phyloP scores from a whole-genome alignment of 2,797 vertebrate species.

The Moxostoma hubbsi region DNA sequence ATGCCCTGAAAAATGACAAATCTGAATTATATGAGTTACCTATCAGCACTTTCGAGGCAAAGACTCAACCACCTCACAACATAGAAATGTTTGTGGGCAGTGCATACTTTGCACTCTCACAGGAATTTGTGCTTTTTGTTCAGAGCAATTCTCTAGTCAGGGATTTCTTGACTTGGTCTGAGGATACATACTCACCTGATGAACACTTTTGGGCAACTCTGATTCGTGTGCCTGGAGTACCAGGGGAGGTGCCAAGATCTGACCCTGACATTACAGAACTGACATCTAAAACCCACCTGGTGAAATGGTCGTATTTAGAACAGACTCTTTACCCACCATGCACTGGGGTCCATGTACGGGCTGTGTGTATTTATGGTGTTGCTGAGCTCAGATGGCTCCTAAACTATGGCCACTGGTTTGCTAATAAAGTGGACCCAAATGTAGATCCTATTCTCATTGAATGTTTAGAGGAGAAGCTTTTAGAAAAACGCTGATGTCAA shows the following conservation, averaged over 20 bases:
- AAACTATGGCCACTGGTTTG: not conserved
- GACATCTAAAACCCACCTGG: constrained; percentile 87
- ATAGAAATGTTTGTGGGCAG: constrained; percentile 89
- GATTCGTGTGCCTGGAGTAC: constrained; percentile 82
- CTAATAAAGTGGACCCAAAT: not conserved
- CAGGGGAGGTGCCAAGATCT: constrained; percentile 80
- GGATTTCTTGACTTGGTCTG: constrained; percentile 88
- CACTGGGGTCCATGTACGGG: constrained; percentile 83
- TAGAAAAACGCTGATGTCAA: not conserved
- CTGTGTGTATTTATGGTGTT: constrained; percentile 87
- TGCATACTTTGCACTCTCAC: constrained; percentile 88
- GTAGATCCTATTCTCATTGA: not conserved
- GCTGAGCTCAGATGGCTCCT: constrained; percentile 43
- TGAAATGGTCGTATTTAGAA: constrained; percentile 90
- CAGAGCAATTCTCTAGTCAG: constrained; percentile 71
- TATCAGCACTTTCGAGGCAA: constrained; percentile 76
- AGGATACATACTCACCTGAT: constrained; percentile 90
- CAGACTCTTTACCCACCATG: constrained; percentile 84
- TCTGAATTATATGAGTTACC: constrained; percentile 79
- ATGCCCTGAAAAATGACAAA: constrained; percentile 78
- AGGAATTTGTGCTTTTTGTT: constrained; percentile 78
- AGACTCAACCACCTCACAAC: constrained; percentile 78
- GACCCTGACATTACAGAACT: constrained; percentile 84
- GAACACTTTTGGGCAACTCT: constrained; percentile 93
- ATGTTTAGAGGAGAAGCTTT: constrained; percentile 19